Evolutionary conservation across 1,140 invertebrate genomes (phyloP).

Genomic region (Halictus rubicundus): DNA sequence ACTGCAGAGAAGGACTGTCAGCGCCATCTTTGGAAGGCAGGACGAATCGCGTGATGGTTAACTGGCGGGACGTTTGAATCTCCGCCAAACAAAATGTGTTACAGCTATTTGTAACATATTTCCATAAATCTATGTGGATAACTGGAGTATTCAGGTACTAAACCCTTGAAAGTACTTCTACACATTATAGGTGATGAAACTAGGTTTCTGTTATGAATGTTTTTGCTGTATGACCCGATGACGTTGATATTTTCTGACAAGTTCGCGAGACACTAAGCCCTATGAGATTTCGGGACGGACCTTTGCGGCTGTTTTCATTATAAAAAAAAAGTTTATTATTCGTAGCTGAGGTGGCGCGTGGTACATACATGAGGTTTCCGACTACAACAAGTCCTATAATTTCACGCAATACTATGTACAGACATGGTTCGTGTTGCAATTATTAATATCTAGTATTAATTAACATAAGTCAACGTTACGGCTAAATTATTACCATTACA

Average conservation of each 20-base stretch:
- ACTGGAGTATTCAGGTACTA: too few species aligned
- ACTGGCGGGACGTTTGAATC: background rate
- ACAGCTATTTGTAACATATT: too few species aligned
- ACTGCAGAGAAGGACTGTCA: background rate
- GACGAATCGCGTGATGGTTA: background rate
- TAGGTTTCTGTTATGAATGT: too few species aligned
- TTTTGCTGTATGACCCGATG: too few species aligned
- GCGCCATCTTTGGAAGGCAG: background rate
- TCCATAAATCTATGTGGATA: too few species aligned
- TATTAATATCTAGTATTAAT: slow-evolving; percentile 69
- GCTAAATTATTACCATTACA: slow-evolving; percentile 69
- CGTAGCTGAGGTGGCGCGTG: slow-evolving; percentile 70
- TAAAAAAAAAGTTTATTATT: slow-evolving; percentile 65
- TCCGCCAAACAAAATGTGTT: too few species aligned
- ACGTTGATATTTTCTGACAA: too few species aligned
- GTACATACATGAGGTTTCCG: slow-evolving; percentile 73
- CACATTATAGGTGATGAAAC: too few species aligned
- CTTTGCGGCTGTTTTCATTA: slow-evolving; percentile 39
- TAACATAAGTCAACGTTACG: slow-evolving; percentile 61
- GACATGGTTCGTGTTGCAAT: slow-evolving; percentile 66
- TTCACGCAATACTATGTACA: slow-evolving; percentile 73
- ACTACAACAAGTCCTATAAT: slow-evolving; percentile 70
- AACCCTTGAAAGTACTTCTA: too few species aligned
- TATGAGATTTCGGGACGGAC: background rate
- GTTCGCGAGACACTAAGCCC: too few species aligned